Evolutionary conservation across 2,113 vertebrate genomes (phyloP).

Genomic region (Terrapene triunguis): DNA sequence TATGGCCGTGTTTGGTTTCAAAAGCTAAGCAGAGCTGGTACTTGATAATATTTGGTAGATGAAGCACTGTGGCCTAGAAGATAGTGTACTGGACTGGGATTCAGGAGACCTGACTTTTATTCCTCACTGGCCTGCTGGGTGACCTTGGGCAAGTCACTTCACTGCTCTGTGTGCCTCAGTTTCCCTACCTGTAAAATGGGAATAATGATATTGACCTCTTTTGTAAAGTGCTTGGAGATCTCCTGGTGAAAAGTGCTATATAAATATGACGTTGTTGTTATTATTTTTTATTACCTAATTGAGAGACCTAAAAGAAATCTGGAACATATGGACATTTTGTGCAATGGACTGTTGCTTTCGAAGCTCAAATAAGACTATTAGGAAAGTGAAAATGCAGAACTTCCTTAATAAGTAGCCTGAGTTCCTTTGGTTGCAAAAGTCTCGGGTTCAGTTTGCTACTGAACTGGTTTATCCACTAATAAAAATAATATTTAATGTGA

Average conservation of each 20-base stretch:
- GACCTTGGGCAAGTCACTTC: constrained; percentile 5
- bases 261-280: too few relatives aligned
- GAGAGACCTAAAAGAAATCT: constrained; percentile 8
- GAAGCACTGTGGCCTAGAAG: background rate
- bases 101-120: background rate
- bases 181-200: constrained; percentile 12
- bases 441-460: constrained; percentile 27
- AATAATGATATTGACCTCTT: constrained; percentile 19
- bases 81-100: fast-evolving
- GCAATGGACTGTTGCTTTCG: constrained; percentile 7
- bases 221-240: background rate
- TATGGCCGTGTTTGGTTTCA: background rate
- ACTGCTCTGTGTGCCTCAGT: constrained; percentile 34
- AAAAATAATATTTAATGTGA: constrained; percentile 5
- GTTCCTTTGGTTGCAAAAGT: constrained; percentile 28
- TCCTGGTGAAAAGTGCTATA: background rate
- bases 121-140: background rate
- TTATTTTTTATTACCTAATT: background rate
- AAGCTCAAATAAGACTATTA: constrained; percentile 10
- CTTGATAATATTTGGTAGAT: background rate
- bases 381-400: background rate
- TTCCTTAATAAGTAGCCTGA: background rate
- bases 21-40: background rate
- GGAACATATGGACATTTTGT: constrained; percentile 44
- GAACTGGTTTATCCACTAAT: constrained; percentile 17